These are phyloP conservation scores for Acronicta alni DNA, from an alignment of 2,888 invertebrate species.

Conservation along the genomic window DNA sequence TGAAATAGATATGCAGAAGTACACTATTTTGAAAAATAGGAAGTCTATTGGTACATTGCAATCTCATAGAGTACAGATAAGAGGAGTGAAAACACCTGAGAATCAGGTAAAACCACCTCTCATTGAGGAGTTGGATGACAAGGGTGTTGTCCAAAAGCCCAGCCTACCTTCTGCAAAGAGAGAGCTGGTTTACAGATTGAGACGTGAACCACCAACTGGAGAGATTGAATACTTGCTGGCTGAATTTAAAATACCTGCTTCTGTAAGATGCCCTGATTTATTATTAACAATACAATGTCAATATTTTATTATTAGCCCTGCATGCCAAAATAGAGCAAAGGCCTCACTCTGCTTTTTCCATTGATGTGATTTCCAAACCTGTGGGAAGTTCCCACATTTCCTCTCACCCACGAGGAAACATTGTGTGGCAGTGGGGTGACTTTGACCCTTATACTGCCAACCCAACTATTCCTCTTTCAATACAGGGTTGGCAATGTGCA, in stretches of 20 bases:
- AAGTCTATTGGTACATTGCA: slow-evolving; percentile 93
- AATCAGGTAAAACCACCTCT: slow-evolving; percentile 77
- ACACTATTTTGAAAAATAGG: slow-evolving; percentile 92
- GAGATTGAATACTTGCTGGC: slow-evolving; percentile 88
- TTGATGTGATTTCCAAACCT: no score
- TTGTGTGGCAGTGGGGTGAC: no score
- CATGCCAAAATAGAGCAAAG: no score
- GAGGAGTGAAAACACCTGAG: slow-evolving; percentile 88
- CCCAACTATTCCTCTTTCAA: no score
- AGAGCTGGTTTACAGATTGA: slow-evolving; percentile 89
- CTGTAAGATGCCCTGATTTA: slow-evolving; percentile 78
- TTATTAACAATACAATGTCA: neutral
- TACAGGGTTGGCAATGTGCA: no score
- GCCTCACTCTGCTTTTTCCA: no score
- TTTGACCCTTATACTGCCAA: no score
- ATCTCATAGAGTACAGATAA: slow-evolving; percentile 92
- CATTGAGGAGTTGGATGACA: slow-evolving; percentile 90
- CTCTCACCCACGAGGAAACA: no score
- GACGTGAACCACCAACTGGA: slow-evolving; percentile 88
- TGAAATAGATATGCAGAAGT: slow-evolving; percentile 91
- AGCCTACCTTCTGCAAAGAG: slow-evolving; percentile 62
- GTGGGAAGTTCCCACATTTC: no score
- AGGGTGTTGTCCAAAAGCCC: slow-evolving; percentile 48
- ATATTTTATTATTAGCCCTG: neutral
- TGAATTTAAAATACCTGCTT: slow-evolving; percentile 90